Evolutionary conservation across 2,888 invertebrate species (phyloP).

Genomic region (Adelphocoris suturalis): DNA sequence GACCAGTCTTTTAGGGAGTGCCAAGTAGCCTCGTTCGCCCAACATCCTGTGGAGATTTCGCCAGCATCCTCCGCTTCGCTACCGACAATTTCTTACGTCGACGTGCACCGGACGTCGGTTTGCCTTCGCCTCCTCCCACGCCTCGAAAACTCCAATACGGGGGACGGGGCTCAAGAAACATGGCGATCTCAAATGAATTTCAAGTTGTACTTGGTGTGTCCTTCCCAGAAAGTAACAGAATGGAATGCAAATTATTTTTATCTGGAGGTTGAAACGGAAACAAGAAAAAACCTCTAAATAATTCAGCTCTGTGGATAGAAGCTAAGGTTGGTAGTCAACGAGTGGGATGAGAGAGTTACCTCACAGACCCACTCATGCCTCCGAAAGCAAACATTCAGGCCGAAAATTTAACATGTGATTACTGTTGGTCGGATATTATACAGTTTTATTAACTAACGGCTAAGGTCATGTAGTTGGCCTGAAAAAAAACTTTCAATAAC

Average conservation of each 20-base stretch:
- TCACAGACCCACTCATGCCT: not conserved
- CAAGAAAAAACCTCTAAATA: conserved; percentile 1
- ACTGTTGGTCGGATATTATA: too few relatives aligned
- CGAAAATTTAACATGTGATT: too few relatives aligned
- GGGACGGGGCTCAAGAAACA: not conserved
- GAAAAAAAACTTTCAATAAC: too few relatives aligned
- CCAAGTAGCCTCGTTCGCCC: not conserved
- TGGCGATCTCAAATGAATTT: not conserved
- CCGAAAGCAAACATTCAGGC: not conserved
- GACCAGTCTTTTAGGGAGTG: conserved; percentile 24
- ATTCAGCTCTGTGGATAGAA: not conserved
- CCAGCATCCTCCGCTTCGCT: conserved; percentile 22
- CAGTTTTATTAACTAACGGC: too few relatives aligned
- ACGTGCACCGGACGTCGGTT: not conserved
- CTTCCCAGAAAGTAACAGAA: not conserved
- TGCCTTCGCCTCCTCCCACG: conserved; percentile 19
- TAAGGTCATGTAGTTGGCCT: too few relatives aligned
- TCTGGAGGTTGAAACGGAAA: not conserved
- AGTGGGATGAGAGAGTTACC: not conserved
- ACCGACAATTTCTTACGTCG: not conserved
- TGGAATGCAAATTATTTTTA: conserved; percentile 1
- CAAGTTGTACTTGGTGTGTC: not conserved
- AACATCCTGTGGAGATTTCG: conserved; percentile 39
- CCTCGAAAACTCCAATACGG: not conserved
- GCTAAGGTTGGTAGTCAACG: not conserved